A percentile compares a stretch with the other conserved stretches of the same genome.
These are phyloP conservation scores for Chaetogeoica ovagalla DNA, from an alignment of 2,888 invertebrate genomes.

Conservation along the genomic window DNA sequence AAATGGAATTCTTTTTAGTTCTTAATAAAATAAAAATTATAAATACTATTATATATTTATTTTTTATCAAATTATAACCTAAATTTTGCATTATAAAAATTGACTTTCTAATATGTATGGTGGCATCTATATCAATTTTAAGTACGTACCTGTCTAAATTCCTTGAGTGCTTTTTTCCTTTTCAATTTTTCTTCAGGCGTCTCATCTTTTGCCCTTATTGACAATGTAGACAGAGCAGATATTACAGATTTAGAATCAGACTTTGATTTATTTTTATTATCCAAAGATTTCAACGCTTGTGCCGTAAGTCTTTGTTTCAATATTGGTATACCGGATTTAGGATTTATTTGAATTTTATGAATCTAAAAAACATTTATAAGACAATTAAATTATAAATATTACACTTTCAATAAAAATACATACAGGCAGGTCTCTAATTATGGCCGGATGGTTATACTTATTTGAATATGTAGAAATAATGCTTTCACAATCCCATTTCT, in stretches of 20 bases:
- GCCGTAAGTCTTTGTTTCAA: conserved; percentile 71
- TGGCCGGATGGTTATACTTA: conserved; percentile 87
- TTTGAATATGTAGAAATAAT: conserved; percentile 89
- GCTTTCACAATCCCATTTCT: conserved; percentile 79
- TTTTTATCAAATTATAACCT: too few species aligned
- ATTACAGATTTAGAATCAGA: conserved; percentile 64
- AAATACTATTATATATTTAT: too few species aligned
- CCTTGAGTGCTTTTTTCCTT: conserved; percentile 72
- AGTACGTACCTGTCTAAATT: conserved; percentile 59
- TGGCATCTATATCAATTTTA: too few species aligned
- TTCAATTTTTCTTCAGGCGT: conserved; percentile 78
- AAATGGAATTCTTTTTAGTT: too few species aligned
- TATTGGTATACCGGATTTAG: conserved; percentile 75
- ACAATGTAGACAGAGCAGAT: conserved; percentile 69
- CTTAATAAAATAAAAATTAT: too few species aligned
- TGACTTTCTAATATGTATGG: too few species aligned
- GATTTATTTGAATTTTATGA: conserved; percentile 71
- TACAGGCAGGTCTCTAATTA: conserved; percentile 76
- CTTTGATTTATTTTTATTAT: conserved; percentile 59
- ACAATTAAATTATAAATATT: conserved; percentile 25
- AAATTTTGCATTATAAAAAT: too few species aligned
- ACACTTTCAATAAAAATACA: conserved; percentile 51
- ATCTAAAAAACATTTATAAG: conserved; percentile 58
- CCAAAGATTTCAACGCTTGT: conserved; percentile 66
- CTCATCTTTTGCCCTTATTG: conserved; percentile 74